Conservation (phyloP, 2,797 vertebrate genomes). For the Gymnothorax reevesii region DNA sequence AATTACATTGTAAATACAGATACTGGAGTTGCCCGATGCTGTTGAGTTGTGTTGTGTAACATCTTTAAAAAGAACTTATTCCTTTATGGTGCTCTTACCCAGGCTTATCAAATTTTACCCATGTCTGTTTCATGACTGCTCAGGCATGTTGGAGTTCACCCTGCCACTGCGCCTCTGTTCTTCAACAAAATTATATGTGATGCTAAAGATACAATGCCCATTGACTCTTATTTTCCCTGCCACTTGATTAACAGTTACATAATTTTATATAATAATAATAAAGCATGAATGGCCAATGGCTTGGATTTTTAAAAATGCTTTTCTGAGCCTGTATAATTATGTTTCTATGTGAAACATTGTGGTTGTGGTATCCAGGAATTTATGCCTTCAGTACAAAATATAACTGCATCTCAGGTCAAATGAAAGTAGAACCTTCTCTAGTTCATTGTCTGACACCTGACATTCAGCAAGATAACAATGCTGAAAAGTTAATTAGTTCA, state of each 20-base stretch:
- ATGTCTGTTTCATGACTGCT: background rate
- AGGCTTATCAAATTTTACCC: background rate
- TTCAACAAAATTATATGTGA: background rate
- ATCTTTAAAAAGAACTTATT: background rate
- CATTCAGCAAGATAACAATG: background rate
- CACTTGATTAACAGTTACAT: no score
- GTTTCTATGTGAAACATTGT: background rate
- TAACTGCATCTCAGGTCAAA: background rate
- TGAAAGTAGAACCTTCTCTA: background rate
- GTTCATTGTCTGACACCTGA: background rate
- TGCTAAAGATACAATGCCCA: conserved; percentile 5
- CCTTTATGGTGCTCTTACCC: background rate
- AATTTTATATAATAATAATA: background rate
- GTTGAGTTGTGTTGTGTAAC: background rate
- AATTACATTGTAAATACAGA: background rate
- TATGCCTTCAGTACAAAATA: no score
- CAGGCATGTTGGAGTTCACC: background rate
- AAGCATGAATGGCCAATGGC: background rate
- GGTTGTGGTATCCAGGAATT: background rate
- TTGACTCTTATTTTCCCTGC: conserved; percentile 9
- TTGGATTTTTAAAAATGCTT: background rate
- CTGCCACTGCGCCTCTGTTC: conserved; percentile 9
- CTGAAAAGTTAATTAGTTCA: background rate
- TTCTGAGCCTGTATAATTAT: background rate
- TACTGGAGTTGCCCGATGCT: background rate